Base-by-base conservation (phyloP, 1,140 invertebrate genomes). In the Ostrea denselamellosa region DNA sequence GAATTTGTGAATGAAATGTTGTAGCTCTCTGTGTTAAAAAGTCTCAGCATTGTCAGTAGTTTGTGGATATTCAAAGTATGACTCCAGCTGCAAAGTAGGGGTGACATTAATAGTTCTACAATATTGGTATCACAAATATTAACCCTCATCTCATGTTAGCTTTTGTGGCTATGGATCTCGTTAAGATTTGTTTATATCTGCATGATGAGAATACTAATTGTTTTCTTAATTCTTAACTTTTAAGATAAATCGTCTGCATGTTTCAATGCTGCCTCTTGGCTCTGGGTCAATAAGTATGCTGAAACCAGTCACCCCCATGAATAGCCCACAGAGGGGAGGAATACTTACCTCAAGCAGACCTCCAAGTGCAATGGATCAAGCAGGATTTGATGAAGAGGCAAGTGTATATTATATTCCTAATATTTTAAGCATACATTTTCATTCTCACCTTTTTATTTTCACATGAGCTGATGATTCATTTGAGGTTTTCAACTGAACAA, bases 221-320 rank as follows among this genome's bases (percentile, higher is more conserved):
- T 77, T 71, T 19, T 22, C 28, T 71, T 0, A 34, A 25, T n/a
- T 10, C 1, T 71, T 34, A 14, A 25, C 19, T 71, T n/a, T 71
- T 25, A 9, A 97, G 89, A 96, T 98, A 51, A 97, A 97, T n/a
- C 98, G 98, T 94, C 96, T 98, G 28, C 97, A 98, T 93, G 96
- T 98, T 81, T 96, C 97, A 3, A 96, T 97, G 25, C 96, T 97
- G 22, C 94, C 97, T 95, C 87, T 95, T 96, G 68, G 96, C 95
- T 51, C 96, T 96, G 87, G 90, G n/a, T 92, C 92, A 9, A 34
- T 91, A 44, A 90, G 91, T 87, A 85, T 93, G 88, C 28, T 91
- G 54, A 96, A 97, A 96, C 92, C 94, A 95, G 86, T 93, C 93
- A 89, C 95, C 92, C 88, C 96, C 94, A 83, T 95, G 95, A 87